Base-by-base conservation (phyloP, 2,888 invertebrate species). In the Melanostoma scalare region DNA sequence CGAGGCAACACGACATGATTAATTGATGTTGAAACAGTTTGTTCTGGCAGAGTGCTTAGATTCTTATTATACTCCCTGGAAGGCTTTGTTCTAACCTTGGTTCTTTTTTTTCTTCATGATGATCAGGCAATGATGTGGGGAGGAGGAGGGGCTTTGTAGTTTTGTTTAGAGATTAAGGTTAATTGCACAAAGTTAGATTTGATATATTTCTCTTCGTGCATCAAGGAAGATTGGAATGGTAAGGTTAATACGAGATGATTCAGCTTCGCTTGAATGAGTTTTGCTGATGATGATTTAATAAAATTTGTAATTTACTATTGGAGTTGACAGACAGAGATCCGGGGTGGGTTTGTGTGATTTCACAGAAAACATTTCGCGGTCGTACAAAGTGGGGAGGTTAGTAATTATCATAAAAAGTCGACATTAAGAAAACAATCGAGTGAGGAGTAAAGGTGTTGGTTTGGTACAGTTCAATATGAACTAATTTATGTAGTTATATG, bases 101-200 rank as follows among this genome's bases (percentile, higher is more conserved):
- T 67, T 52, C 8, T 65, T 20, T 20, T 20, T 20, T 20, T 20
- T 20, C 20, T 20, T 20, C 20, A 20, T 20, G 44, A 40, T 42
- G 35, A 61, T 53, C 48, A 40, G 36, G 31, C 58, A 56, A 44
- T 58, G 56, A n/a, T 40, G 9, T n/a, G 20, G 50, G 30, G 55
- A 60, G 50, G 6, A 46, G 6, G 6, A 38, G 20, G 55, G 55
- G 38, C 20, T 40, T 44, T 42, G 55, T 38, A 78, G 73, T 78
- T 79, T 84, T 84, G 74, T 75, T 75, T 79, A 79, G 60, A 84
- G 84, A 84, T 84, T 84, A 84, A 79, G 84, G 84, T 84, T 84
- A 84, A 84, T 84, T 84, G 84, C 84, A 71, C 46, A 79, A 79
- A 53, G 74, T 61, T 67, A 48, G 60, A 56, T 69, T 75, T 84